These are phyloP conservation scores for Eurypyga helias DNA, from an alignment of 2,113 vertebrate genomes.

Conservation along the genomic window DNA sequence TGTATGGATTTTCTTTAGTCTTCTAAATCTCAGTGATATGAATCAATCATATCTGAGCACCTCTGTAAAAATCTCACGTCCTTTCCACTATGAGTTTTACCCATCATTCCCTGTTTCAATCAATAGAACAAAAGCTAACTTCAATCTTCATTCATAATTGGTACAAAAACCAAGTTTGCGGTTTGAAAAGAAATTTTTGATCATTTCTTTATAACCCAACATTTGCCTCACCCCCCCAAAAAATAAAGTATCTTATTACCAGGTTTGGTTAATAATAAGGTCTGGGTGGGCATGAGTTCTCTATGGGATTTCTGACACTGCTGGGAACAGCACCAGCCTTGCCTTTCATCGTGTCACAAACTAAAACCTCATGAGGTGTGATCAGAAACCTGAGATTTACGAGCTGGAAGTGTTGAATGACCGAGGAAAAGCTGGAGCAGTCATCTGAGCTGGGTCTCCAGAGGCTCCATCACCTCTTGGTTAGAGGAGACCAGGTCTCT, in stretches of 20 bases:
- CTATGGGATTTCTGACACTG: background rate
- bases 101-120: background rate
- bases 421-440: background rate
- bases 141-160: background rate
- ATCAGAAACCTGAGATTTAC: background rate
- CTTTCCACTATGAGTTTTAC: background rate
- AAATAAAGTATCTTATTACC: too few species aligned
- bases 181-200: background rate
- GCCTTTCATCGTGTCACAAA: background rate
- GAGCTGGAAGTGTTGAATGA: background rate
- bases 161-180: background rate
- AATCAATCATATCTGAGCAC: background rate
- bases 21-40: background rate
- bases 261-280: background rate
- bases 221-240: background rate
- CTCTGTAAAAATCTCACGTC: background rate
- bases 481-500: background rate
- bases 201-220: background rate
- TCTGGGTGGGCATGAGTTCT: background rate
- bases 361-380: background rate
- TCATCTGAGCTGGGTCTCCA: background rate
- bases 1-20: constrained; percentile 20
- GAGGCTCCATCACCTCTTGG: background rate
- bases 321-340: background rate
- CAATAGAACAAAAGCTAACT: constrained; percentile 15